Base-by-base conservation (phyloP, 2,113 vertebrate species). In the Actenoides hombroni region DNA sequence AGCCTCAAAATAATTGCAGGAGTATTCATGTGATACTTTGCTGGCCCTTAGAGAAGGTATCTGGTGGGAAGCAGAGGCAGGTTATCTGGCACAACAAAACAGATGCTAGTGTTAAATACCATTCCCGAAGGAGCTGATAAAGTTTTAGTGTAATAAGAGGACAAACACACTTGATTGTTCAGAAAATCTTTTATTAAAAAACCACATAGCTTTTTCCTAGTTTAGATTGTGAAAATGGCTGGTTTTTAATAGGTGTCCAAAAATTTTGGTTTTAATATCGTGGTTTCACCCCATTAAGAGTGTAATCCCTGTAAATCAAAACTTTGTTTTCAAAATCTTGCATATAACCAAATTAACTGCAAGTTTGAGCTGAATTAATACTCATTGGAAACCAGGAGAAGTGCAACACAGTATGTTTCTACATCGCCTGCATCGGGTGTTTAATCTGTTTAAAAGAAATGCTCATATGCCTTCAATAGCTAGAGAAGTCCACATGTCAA, bases 41-140 rank as follows among this genome's bases (percentile, higher is more conserved):
- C 29, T 82, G 42, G 19, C 74, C 83, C n/a, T 85, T 91, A 5
- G 67, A 83, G 83, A 35, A 80, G 33, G 61, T 64, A 86, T 77
- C 23, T 5, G 4, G 56, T 82, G 24, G 77, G 83, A 49, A 53
- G 9, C 48, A 75, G 51, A 60, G 8, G n/a, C 46, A 48, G 13
- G 21, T 90, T 82, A 83, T 77, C 73, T 88, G 46, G 21, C 76
- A 68, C 40, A 68, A 56, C 40, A 89, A 90, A 95, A 73, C 85
- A 88, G 37, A 33, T 84, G 39, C 44, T 77, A 4, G 16, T 31
- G 57, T 93, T 77, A 93, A 94, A 60, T 86, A 56, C 24, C 51
- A 35, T 88, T 82, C 37, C 40, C 75, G 31, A 65, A 73, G 23
- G 54, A 63, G 10, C 0, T 75, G 25, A 42, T 92, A 49, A 90